phyloP scores from a whole-genome alignment of 2,113 vertebrate genomes.

The Amia ocellicauda region DNA sequence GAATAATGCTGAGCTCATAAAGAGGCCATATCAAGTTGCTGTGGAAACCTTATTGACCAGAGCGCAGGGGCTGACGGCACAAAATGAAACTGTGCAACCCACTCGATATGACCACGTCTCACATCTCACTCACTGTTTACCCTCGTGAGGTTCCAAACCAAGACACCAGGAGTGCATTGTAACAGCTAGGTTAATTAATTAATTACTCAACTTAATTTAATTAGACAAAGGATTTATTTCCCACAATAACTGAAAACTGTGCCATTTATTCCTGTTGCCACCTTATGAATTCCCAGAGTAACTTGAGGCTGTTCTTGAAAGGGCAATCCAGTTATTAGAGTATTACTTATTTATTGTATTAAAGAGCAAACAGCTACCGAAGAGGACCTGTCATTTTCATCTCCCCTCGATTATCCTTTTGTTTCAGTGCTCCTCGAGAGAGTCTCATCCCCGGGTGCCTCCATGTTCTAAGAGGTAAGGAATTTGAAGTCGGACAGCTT shows the following conservation, averaged over 20 bases:
- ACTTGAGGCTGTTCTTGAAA: constrained; percentile 42
- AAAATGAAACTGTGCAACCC: constrained; percentile 33
- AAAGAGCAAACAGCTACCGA: constrained; percentile 19
- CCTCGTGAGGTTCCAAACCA: constrained; percentile 25
- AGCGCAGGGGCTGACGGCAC: constrained; percentile 14
- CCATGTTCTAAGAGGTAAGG: constrained; percentile 36
- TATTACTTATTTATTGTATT: constrained; percentile 38
- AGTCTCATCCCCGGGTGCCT: constrained; percentile 47
- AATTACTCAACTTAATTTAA: not conserved
- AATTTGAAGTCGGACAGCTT: too few relatives aligned
- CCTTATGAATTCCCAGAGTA: constrained; percentile 57
- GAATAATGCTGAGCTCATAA: constrained; percentile 12
- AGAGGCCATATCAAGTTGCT: constrained; percentile 25
- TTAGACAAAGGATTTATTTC: constrained; percentile 36
- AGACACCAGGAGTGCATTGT: too few relatives aligned
- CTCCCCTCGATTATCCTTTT: too few relatives aligned
- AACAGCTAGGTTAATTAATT: too few relatives aligned
- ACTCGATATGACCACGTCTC: constrained; percentile 38
- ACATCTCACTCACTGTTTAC: constrained; percentile 31
- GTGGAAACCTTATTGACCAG: constrained; percentile 31
- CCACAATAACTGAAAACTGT: constrained; percentile 35
- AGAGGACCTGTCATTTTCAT: too few relatives aligned
- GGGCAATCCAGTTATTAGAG: constrained; percentile 41
- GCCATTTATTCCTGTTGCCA: constrained; percentile 60
- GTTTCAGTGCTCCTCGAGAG: constrained; percentile 17